Percentiles rank a stretch among this genome's conserved stretches.
phyloP scores from a whole-genome alignment of 2,888 invertebrate genomes.

The Drosophila birchii region DNA sequence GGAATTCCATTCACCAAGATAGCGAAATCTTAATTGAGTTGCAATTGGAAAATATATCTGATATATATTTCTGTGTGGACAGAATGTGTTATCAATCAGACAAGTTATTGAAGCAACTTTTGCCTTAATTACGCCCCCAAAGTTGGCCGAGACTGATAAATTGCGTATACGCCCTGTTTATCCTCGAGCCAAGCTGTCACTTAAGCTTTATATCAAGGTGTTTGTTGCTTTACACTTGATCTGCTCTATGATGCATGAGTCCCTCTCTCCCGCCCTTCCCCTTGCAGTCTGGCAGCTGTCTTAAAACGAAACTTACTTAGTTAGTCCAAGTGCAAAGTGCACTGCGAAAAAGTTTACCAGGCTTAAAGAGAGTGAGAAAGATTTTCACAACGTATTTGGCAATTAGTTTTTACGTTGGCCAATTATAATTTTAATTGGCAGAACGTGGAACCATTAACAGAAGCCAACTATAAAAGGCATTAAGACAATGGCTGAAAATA shows the following conservation, averaged over 20 bases:
- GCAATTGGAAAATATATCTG: constrained; percentile 63
- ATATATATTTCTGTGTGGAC: constrained; percentile 13
- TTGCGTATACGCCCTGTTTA: constrained; percentile 53
- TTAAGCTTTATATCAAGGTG: constrained; percentile 44
- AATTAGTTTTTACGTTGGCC: constrained; percentile 53
- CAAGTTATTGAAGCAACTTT: constrained; percentile 45
- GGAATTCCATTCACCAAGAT: constrained; percentile 60
- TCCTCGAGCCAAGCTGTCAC: constrained; percentile 18
- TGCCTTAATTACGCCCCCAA: constrained; percentile 37
- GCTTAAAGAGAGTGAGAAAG: constrained; percentile 40
- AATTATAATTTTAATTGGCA: constrained; percentile 71
- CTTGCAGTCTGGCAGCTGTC: constrained; percentile 39
- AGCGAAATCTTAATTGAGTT: constrained; percentile 76
- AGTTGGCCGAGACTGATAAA: constrained; percentile 15
- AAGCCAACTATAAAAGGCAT: constrained; percentile 53
- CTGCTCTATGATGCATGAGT: constrained; percentile 52
- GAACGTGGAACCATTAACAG: constrained; percentile 62
- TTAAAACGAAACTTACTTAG: constrained; percentile 54
- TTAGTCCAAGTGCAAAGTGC: constrained; percentile 23
- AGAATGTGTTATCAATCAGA: constrained; percentile 63
- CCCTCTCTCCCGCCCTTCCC: no score
- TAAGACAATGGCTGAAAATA: constrained; percentile 62
- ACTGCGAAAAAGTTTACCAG: constrained; percentile 28
- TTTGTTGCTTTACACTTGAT: constrained; percentile 56
- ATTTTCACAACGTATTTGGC: constrained; percentile 19